phyloP scores from a whole-genome alignment of 2,888 invertebrate genomes.

The Elegia similella region DNA sequence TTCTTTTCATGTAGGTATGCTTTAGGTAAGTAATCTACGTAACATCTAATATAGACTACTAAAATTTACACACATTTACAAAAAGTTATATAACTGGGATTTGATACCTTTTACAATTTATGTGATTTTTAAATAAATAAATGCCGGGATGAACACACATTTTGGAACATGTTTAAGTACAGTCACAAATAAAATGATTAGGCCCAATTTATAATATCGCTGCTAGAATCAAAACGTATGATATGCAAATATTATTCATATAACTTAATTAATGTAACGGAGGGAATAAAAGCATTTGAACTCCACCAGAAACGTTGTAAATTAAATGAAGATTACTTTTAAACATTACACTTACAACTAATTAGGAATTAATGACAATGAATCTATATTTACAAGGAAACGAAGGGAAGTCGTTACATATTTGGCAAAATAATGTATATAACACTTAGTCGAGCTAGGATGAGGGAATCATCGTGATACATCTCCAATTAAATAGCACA shows the following conservation, averaged over 20 bases:
- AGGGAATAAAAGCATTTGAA: conserved; percentile 38
- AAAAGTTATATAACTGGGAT: conserved; percentile 63
- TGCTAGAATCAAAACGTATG: conserved; percentile 2
- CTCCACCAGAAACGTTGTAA: conserved; percentile 14
- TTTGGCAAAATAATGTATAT: conserved; percentile 77
- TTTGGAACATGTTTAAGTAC: conserved; percentile 12
- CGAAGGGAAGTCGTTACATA: conserved; percentile 54
- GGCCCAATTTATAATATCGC: conserved; percentile 22
- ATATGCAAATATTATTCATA: conserved; percentile 27
- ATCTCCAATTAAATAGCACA: conserved; percentile 30
- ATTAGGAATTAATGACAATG: conserved; percentile 42
- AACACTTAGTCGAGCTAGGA: conserved; percentile 36
- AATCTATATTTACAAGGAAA: conserved; percentile 68
- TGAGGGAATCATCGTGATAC: conserved; percentile 29
- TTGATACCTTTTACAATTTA: conserved; percentile 34
- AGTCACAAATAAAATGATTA: conserved; percentile 20
- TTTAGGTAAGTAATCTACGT: conserved; percentile 74
- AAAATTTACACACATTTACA: conserved; percentile 78
- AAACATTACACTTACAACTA: conserved; percentile 30
- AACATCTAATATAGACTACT: conserved; percentile 77
- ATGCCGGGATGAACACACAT: conserved; percentile 21
- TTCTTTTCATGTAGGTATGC: conserved; percentile 55
- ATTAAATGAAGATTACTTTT: conserved; percentile 15
- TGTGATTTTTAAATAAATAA: conserved; percentile 32
- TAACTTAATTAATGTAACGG: conserved; percentile 51